Evolutionary conservation across 1,140 invertebrate species (phyloP).

Genomic region (Macrostomum lignano): DNA sequence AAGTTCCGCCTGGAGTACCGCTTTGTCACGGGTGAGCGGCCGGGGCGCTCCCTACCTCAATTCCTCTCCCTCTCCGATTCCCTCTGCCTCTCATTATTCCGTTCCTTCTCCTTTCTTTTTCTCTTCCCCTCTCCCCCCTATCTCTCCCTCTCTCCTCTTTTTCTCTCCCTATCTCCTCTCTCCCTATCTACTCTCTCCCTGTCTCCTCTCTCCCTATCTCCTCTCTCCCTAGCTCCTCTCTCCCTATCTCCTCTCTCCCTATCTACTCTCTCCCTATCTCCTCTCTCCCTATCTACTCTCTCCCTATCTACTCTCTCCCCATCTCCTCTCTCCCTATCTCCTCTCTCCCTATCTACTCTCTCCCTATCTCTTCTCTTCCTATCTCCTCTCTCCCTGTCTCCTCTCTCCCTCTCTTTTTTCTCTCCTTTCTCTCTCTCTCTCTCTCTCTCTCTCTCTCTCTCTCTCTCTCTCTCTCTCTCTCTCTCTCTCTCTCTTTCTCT

Average conservation of each 20-base stretch:
- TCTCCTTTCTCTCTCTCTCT: background rate
- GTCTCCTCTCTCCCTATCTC: background rate
- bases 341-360: background rate
- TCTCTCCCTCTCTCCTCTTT: background rate
- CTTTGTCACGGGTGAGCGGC: too few relatives aligned
- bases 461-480: background rate
- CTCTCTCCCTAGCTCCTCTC: background rate
- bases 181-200: background rate
- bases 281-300: background rate
- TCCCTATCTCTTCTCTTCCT: background rate
- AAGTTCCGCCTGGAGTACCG: too few relatives aligned
- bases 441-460: constrained; percentile 2
- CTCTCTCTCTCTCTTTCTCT: background rate
- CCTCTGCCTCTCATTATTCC: background rate
- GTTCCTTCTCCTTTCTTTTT: background rate
- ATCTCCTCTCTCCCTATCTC: background rate
- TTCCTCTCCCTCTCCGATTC: background rate
- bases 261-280: background rate
- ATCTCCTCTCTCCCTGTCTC: background rate
- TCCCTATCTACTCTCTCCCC: background rate
- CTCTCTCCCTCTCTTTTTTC: background rate
- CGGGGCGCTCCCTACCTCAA: background rate
- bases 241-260: background rate
- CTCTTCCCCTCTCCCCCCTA: background rate
- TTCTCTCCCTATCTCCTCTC: background rate